Evolutionary conservation across 2,113 vertebrate species (phyloP).

Genomic region (Leptobrachium leishanense): DNA sequence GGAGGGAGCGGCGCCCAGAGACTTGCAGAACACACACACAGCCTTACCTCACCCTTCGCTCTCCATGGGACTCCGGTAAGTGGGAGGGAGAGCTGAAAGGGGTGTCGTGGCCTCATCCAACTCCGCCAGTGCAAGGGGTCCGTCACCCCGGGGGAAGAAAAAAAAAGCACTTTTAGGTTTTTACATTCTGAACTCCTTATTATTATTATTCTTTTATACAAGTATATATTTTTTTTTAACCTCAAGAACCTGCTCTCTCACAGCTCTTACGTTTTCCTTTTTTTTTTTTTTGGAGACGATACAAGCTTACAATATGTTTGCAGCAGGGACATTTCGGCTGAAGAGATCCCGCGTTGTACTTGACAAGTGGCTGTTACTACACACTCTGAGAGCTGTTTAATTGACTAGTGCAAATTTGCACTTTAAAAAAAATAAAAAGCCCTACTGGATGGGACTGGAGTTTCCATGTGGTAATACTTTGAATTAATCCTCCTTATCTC

Average conservation of each 20-base stretch:
- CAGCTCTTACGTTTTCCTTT: conserved; percentile 57
- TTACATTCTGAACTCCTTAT: conserved; percentile 71
- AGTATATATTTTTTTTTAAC: conserved; percentile 58
- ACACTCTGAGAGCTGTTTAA: not conserved
- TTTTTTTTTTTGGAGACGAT: not conserved
- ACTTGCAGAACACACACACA: conserved; percentile 53
- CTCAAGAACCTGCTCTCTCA: conserved; percentile 54
- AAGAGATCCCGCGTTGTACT: not conserved
- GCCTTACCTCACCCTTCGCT: conserved; percentile 66
- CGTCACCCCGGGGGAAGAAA: conserved; percentile 53
- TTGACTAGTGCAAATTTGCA: not conserved
- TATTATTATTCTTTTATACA: conserved; percentile 64
- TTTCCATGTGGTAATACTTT: conserved; percentile 7
- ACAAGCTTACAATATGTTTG: not conserved
- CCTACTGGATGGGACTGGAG: too few species aligned
- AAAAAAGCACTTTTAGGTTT: conserved; percentile 78
- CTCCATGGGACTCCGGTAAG: conserved; percentile 29
- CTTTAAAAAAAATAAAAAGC: too few species aligned
- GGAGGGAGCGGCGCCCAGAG: conserved; percentile 37
- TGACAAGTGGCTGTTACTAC: not conserved
- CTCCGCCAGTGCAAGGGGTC: conserved; percentile 69
- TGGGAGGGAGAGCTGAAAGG: conserved; percentile 30
- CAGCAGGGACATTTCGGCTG: not conserved
- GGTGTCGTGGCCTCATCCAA: conserved; percentile 38
- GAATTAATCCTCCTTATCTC: not conserved